These are phyloP conservation scores for Phasia obesa DNA, from an alignment of 2,888 invertebrate species.

Conservation along the genomic window DNA sequence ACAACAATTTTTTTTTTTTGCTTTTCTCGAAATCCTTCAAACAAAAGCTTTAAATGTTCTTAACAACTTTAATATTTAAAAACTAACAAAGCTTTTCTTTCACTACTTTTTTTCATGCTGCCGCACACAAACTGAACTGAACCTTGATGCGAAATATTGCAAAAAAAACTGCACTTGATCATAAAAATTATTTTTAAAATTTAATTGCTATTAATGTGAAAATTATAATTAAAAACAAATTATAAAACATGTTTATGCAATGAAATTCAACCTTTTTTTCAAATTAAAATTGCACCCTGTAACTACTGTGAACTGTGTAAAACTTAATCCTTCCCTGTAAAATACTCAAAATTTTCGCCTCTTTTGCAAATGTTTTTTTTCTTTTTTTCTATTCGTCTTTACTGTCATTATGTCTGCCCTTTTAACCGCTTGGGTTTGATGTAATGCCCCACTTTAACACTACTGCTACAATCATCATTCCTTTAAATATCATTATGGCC, in stretches of 20 bases:
- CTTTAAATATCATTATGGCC: slow-evolving; percentile 17
- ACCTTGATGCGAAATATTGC: too few species aligned
- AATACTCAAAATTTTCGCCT: slow-evolving; percentile 29
- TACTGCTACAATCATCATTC: neutral
- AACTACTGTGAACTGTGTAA: neutral
- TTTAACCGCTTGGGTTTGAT: neutral
- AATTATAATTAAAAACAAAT: neutral
- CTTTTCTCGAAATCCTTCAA: slow-evolving; percentile 11
- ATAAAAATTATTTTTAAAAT: slow-evolving; percentile 1
- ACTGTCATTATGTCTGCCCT: neutral
- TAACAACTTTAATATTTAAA: neutral
- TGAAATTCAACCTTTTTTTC: too few species aligned
- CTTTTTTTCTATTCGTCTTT: neutral
- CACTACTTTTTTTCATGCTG: slow-evolving; percentile 28
- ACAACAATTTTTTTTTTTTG: slow-evolving; percentile 8
- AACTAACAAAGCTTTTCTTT: neutral
- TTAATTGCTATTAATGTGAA: slow-evolving; percentile 27
- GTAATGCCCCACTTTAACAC: slow-evolving; percentile 8
- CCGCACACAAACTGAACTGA: neutral
- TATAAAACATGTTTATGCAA: neutral
- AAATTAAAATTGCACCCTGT: slow-evolving; percentile 19
- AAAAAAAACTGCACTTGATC: slow-evolving; percentile 4
- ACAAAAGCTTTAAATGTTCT: slow-evolving; percentile 52
- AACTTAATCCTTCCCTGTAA: slow-evolving; percentile 25
- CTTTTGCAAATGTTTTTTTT: slow-evolving; percentile 13